These are phyloP conservation scores for Harlomillsia oculata DNA, from an alignment of 1,140 invertebrate genomes.

Conservation along the genomic window DNA sequence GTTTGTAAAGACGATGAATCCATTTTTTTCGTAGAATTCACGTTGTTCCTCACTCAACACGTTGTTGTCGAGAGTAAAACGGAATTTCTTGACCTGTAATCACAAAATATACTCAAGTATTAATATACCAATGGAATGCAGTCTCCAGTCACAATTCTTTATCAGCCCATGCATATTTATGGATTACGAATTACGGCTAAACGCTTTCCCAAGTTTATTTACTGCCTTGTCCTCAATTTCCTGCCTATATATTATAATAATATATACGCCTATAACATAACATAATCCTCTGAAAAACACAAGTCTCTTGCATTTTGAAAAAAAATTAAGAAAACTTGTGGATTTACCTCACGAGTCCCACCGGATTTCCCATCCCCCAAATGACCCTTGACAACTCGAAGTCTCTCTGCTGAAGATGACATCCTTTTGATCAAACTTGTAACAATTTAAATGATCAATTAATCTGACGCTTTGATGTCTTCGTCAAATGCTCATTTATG, in stretches of 20 bases:
- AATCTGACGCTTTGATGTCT: too few species aligned
- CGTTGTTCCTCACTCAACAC: slow-evolving; percentile 47
- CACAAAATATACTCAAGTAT: background rate
- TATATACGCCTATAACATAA: background rate
- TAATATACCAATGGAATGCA: background rate
- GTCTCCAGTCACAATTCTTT: background rate
- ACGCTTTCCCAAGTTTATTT: too few species aligned
- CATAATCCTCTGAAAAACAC: background rate
- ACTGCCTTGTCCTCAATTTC: background rate
- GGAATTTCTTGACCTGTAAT: slow-evolving; percentile 26
- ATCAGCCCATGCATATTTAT: too few species aligned
- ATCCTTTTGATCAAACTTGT: too few species aligned
- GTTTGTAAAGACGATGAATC: slow-evolving; percentile 62
- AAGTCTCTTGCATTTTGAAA: background rate
- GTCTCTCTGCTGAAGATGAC: slow-evolving; percentile 5
- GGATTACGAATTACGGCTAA: too few species aligned
- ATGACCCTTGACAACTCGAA: slow-evolving; percentile 7
- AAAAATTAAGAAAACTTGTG: background rate
- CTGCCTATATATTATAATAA: background rate
- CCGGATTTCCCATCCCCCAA: background rate
- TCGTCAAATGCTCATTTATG: too few species aligned
- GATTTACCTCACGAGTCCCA: too few species aligned
- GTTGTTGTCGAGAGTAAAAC: slow-evolving; percentile 40
- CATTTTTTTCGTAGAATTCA: slow-evolving; percentile 67
- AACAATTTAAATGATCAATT: too few species aligned